Evolutionary conservation across 2,888 invertebrate genomes (phyloP).

Genomic region (Callyntrura sp.): DNA sequence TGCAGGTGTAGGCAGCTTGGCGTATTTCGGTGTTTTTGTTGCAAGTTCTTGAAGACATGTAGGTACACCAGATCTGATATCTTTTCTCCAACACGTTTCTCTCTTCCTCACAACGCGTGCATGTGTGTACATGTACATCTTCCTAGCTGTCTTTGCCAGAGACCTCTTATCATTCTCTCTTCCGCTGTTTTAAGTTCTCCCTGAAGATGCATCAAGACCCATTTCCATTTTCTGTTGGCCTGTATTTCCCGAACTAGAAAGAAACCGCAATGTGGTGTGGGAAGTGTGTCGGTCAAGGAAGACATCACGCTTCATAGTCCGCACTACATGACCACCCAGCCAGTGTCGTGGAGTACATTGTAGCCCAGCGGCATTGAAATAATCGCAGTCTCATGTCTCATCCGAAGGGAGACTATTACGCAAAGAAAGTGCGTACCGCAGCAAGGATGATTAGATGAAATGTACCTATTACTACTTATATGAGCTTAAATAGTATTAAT

Average conservation of each 20-base stretch:
- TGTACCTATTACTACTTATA: background rate
- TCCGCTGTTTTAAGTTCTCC: background rate
- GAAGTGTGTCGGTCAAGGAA: constrained; percentile 7
- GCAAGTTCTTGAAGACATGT: background rate
- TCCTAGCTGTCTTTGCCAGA: background rate
- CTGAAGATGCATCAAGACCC: background rate
- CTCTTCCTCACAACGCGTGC: background rate
- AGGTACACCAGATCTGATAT: background rate
- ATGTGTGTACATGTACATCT: background rate
- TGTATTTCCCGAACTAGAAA: background rate
- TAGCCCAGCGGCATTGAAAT: background rate
- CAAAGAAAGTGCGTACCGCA: too few species aligned
- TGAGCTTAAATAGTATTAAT: background rate
- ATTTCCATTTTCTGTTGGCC: background rate
- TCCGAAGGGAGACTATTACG: too few species aligned
- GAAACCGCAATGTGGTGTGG: background rate
- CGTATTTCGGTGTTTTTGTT: background rate
- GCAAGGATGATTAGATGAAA: too few species aligned
- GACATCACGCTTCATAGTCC: constrained; percentile 2
- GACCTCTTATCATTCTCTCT: constrained; percentile 60
- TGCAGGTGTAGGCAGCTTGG: background rate
- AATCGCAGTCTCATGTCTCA: background rate
- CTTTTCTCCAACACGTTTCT: background rate
- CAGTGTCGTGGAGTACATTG: background rate
- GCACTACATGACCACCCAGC: background rate